Evolutionary conservation across 2,113 vertebrate genomes (phyloP), one percentile per base, ranked within the genome.

Genomic region (Silurus meridionalis): DNA sequence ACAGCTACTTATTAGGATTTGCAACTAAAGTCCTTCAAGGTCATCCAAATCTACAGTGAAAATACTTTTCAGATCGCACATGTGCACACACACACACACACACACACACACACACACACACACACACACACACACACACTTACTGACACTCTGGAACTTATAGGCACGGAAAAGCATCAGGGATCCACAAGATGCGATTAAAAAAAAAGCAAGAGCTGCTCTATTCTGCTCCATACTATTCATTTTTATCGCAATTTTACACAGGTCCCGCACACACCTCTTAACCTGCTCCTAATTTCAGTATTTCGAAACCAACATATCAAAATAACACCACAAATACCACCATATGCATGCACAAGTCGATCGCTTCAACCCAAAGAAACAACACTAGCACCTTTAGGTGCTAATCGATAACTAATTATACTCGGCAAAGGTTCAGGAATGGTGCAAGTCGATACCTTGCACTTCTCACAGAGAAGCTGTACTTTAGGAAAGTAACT

Each of bases 21-120:
- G 57, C 53, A 77, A 86, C 89, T 90, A 84, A 89, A 72, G 78
- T 37, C 89, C 77, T 79, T 84, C 61, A 60, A 77, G 78, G 77
- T 66, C 85, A 80, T 64, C 79, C 37, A 84, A 82, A 83, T 52
- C 84, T 82, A 84, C 69, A 46, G 85, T 87, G 55, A 85, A 89
- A 92, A 92, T 86, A 88, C 37, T 72, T 50, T 6, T 14, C 14
- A 71, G 67, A 19, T 48, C 69, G 28, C 28, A 37, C 28, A 2
- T 37, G 1, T 37, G 28, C 28, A 37, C 69, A 79, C 80, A 6
- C 53, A 6, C 48, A 37, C 67, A 58, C 83, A 60, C 52, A 57
- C 61, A 58, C 50, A 79, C 72, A 87, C 86, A 25, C 75, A 69
- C 48, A 37, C 67, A 58, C 83, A 60, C 52, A 57, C 61, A 58